Percentiles rank a stretch among this genome's conserved stretches.
phyloP scores from a whole-genome alignment of 2,113 vertebrate species.

The Ammospiza nelsoni region DNA sequence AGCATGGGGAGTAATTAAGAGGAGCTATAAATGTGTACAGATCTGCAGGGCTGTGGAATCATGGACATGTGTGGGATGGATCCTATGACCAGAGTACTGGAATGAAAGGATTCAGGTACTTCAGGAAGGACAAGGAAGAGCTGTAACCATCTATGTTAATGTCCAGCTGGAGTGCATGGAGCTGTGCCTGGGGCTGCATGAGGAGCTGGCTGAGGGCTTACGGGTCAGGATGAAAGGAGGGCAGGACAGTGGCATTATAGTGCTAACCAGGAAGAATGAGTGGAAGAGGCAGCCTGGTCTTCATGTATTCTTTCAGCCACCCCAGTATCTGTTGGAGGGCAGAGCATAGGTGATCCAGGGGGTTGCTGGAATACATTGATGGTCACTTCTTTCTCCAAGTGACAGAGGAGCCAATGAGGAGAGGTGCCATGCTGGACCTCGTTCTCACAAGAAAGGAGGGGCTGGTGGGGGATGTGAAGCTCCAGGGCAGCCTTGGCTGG shows the following conservation, averaged over 20 bases:
- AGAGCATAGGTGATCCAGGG: no score
- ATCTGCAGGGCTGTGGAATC: background rate
- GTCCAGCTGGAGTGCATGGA: background rate
- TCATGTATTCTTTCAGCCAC: background rate
- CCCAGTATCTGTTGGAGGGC: background rate
- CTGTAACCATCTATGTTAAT: background rate
- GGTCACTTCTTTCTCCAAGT: background rate
- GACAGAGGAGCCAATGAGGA: background rate
- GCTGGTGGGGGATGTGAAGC: background rate
- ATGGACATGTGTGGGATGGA: background rate
- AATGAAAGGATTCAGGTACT: background rate
- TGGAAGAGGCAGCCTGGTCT: background rate
- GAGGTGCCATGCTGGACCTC: background rate
- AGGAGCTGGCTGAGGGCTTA: background rate
- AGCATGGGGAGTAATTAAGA: background rate
- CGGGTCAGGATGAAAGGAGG: background rate
- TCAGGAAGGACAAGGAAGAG: background rate
- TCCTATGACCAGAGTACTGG: fast-evolving
- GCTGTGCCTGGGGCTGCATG: background rate
- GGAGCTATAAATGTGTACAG: background rate
- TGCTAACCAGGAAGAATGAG: background rate
- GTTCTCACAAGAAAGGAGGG: background rate
- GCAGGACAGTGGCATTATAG: background rate
- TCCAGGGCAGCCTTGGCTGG: background rate
- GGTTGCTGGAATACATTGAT: background rate